Evolutionary conservation across 1,140 invertebrate species (phyloP).

Genomic region (Whitmania pigra): DNA sequence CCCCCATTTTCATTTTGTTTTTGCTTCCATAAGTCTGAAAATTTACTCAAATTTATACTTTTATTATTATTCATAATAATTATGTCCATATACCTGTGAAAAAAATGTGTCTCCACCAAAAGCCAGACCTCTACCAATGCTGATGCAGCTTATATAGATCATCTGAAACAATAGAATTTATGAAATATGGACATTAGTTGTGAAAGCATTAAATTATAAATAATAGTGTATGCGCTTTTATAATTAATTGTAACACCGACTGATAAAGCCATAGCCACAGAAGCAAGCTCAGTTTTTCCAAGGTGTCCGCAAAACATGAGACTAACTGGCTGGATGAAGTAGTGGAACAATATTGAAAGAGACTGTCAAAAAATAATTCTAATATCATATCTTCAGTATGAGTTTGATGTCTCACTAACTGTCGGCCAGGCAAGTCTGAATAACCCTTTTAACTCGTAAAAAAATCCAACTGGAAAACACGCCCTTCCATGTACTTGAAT

Average conservation of each 20-base stretch:
- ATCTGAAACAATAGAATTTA: conserved; percentile 10
- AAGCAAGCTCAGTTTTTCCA: conserved; percentile 24
- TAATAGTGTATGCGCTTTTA: neutral
- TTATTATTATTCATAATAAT: neutral
- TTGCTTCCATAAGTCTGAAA: conserved; percentile 22
- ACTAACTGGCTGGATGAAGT: conserved; percentile 24
- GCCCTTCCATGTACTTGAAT: neutral
- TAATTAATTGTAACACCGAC: conserved; percentile 15
- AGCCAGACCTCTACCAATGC: conserved; percentile 24
- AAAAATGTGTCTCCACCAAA: conserved; percentile 27
- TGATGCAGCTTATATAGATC: conserved; percentile 24
- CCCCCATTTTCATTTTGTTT: conserved; percentile 29
- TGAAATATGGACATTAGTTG: neutral
- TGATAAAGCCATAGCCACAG: conserved; percentile 24
- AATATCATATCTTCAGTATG: neutral
- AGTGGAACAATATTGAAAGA: conserved; percentile 25
- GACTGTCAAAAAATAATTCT: conserved; percentile 16
- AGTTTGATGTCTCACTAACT: conserved; percentile 7
- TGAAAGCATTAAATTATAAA: neutral
- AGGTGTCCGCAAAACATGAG: conserved; percentile 26
- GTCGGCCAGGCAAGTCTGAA: conserved; percentile 26
- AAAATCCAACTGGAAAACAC: conserved; percentile 24
- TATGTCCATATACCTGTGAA: conserved; percentile 21
- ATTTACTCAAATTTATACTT: neutral
- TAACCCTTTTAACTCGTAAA: conserved; percentile 15